Percentiles rank a stretch among this genome's conserved stretches.
Conservation (phyloP, 2,113 vertebrate genomes). For the Elaphurus davidianus region DNA sequence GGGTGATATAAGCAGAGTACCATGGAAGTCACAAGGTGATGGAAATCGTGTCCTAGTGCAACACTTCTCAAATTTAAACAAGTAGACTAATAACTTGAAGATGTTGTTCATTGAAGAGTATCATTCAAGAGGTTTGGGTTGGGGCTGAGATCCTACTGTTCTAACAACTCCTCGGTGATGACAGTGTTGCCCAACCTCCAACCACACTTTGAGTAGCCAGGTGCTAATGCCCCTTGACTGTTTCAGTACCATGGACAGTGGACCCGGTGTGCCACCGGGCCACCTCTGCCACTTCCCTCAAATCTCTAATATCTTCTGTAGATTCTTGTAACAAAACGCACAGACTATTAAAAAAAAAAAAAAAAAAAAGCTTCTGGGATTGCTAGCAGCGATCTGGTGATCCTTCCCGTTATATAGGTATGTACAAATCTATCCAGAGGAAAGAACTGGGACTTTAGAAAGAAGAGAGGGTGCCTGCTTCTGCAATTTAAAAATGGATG, state of each 20-base stretch:
- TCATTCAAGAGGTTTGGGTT: background rate
- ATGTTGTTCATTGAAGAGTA: background rate
- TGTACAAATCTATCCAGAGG: background rate
- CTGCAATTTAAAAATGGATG: background rate
- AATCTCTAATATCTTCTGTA: background rate
- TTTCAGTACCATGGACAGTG: constrained; percentile 69
- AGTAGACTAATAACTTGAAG: background rate
- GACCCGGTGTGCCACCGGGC: background rate
- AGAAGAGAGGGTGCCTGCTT: background rate
- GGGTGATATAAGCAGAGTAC: background rate
- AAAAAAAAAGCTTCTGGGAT: background rate
- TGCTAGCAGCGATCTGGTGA: background rate
- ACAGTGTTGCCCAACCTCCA: rapidly evolving
- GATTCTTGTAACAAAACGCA: background rate
- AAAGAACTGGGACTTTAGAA: background rate
- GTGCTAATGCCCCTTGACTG: background rate
- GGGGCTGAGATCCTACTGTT: background rate
- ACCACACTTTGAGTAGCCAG: background rate
- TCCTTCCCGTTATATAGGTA: background rate
- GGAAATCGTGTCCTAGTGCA: background rate
- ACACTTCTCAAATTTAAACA: background rate
- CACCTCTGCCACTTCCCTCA: background rate
- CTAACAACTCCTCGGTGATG: background rate
- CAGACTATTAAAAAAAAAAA: background rate
- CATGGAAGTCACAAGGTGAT: background rate